Evolutionary conservation across 1,140 invertebrate genomes (phyloP).

Genomic region (Globodera rostochiensis): DNA sequence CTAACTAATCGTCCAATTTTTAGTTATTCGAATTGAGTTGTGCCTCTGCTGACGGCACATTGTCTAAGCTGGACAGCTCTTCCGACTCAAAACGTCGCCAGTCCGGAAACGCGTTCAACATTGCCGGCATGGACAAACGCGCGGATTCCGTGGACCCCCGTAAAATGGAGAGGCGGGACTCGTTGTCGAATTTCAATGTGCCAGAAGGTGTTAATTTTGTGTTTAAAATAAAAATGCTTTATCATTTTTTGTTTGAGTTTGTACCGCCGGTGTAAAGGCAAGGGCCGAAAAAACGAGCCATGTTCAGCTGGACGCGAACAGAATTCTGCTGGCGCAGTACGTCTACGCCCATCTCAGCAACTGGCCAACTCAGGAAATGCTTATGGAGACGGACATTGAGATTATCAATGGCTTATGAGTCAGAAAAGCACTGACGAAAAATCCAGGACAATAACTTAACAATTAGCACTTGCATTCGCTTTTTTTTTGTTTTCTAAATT

Average conservation of each 20-base stretch:
- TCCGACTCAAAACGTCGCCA: slow-evolving; percentile 7
- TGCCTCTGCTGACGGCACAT: not conserved
- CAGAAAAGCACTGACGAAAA: not conserved
- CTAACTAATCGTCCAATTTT: slow-evolving; percentile 15
- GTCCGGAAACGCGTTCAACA: not conserved
- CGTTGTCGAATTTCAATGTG: not conserved
- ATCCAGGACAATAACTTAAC: no score
- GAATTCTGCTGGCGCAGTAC: slow-evolving; percentile 24
- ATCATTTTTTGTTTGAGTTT: slow-evolving; percentile 1
- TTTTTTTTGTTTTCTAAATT: no score
- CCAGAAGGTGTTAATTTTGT: not conserved
- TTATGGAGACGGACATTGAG: slow-evolving; percentile 4
- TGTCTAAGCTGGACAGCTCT: not conserved
- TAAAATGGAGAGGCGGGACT: not conserved
- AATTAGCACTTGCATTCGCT: no score
- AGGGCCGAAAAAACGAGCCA: slow-evolving; percentile 26
- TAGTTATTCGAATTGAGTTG: not conserved
- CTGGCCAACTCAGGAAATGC: slow-evolving; percentile 10
- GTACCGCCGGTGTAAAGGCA: slow-evolving; percentile 14
- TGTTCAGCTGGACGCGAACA: slow-evolving; percentile 16
- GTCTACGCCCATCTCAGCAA: slow-evolving; percentile 22
- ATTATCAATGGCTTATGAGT: not conserved
- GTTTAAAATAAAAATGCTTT: not conserved
- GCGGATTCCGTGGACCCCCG: slow-evolving; percentile 3
- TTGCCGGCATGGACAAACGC: slow-evolving; percentile 1